Evolutionary conservation across 2,113 vertebrate genomes (phyloP), one percentile per base, ranked within the genome.

Genomic region (Murina feae): DNA sequence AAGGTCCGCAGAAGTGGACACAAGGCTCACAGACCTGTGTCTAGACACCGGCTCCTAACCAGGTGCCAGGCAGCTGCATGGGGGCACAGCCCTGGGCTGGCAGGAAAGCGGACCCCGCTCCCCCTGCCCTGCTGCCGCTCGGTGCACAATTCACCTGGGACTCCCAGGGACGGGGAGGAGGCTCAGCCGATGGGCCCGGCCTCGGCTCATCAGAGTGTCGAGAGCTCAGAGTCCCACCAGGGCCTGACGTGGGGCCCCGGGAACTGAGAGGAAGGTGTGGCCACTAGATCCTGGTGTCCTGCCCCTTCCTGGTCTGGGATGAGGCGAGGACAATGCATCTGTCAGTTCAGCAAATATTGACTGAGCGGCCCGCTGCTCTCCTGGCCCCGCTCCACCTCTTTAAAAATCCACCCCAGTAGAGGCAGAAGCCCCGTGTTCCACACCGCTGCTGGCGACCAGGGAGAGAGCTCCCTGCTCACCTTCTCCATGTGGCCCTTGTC

Each of bases 101-200:
- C 35, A 28, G 60, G 60, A n/a, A 47, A n/a, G 60, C 1, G 16
- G 44, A 13, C 17, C 12, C 23, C 0, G 2, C 1, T 18, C 35
- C 58, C 58, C 44, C n/a, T 18, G 2, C 21, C 28, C 51, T 2
- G 4, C 68, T 14, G 14, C 17, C 28, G 11, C 39, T 25, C 58
- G 4, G 3, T 3, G 35, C 16, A 23, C n/a, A 3, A n/a, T 32
- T 18, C 0, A 4, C 35, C 49, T 0, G 0, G 88, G 28, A 3
- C 78, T 47, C 55, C 6, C 42, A 9, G 20, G 28, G 32, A 58
- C 47, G 21, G 85, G 37, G 30, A 4, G 6, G 23, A 32, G 17
- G 53, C 11, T 75, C 30, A 3, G 49, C 32, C 23, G 0, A 5
- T 8, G 30, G 23, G 84, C 18, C 4, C 2, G 35, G 85, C 21